Conservation (phyloP, 2,113 vertebrate species). For the Talpa occidentalis region DNA sequence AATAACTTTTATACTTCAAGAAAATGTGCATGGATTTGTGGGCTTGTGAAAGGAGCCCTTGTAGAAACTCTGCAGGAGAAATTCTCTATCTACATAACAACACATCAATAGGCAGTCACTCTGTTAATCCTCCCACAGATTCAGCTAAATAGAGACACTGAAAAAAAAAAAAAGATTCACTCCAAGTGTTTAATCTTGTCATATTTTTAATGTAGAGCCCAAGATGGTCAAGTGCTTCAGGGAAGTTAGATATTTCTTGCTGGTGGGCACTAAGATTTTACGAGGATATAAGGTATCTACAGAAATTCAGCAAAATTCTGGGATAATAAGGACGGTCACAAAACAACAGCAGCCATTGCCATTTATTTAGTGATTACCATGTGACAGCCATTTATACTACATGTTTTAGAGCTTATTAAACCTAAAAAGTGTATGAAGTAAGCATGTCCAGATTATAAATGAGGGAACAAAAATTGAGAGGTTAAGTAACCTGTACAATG, state of each 20-base stretch:
- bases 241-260: neutral
- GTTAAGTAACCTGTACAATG: neutral
- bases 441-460: neutral
- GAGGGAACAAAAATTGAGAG: slow-evolving; percentile 11
- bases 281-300: neutral
- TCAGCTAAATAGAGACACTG: neutral
- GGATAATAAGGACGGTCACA: neutral
- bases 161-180: neutral
- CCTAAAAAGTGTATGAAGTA: neutral
- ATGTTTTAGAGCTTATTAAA: neutral
- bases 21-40: neutral
- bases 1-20: slow-evolving; percentile 28
- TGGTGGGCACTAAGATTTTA: neutral
- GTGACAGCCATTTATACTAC: neutral
- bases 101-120: neutral
- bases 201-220: neutral
- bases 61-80: slow-evolving; percentile 43
- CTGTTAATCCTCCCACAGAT: neutral
- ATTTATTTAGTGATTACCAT: neutral
- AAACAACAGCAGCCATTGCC: neutral
- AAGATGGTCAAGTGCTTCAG: neutral
- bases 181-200: neutral
- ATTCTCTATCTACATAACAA: slow-evolving; percentile 37
- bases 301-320: neutral
- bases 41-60: slow-evolving; percentile 30